Evolutionary conservation across 2,113 vertebrate genomes (phyloP), one percentile per base, ranked within the genome.

Genomic region (Aleadryas rufinucha): DNA sequence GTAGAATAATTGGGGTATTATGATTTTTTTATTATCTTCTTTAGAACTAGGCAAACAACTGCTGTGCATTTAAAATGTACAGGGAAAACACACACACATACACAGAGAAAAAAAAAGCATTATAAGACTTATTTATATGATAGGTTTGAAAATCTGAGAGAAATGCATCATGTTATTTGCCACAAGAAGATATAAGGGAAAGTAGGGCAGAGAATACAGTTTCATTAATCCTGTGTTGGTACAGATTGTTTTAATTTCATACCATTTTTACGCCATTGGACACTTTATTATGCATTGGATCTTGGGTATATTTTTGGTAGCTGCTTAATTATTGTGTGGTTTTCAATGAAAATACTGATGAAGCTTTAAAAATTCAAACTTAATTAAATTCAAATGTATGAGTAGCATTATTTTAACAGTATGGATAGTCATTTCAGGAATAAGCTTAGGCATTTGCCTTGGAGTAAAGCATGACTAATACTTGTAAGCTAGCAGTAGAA

Each of bases 311-410:
- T 87, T 74, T 87, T 87, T 59, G 59, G 35, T 65, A 52, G 49
- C 63, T 80, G 28, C 50, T 81, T 44, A 64, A 22, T 77, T 72
- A 26, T 49, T 71, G 6, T 42, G 41, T 41, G 23, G 16, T 47
- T 88, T 82, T 14, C 64, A 88, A 66, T 24, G 50, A 75, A 93
- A 95, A 82, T 83, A 79, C 65, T 90, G 89, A 84, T 23, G 42
- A 10, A 91, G 61, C 61, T 81, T 94, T 66, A 84, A 30, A 27
- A 64, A 45, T 72, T 87, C 39, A 56, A 81, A 47, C 15, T 59
- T 37, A 89, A 44, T 87, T 87, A 60, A 77, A 45, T 22, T 16
- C 21, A 52, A 44, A 72, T 17, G 11, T 35, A 11, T 65, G 27
- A 74, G 49, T 56, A 86, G 2, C 33, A 79, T 68, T 77, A 65